Conservation (phyloP, 2,113 vertebrate genomes). For the Mesocricetus auratus region DNA sequence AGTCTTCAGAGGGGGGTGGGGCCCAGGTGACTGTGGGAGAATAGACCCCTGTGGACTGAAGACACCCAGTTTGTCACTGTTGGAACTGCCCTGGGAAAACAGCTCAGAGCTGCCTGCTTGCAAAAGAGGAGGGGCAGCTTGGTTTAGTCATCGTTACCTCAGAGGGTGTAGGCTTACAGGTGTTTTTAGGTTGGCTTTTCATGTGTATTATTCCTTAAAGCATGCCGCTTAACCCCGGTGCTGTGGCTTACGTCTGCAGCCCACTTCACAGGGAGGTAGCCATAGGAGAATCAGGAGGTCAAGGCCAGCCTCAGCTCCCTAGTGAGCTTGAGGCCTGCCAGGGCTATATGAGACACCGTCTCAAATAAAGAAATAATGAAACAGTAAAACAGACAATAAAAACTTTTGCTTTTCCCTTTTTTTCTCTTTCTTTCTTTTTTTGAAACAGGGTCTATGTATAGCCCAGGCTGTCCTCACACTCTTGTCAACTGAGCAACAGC, state of each 20-base stretch:
- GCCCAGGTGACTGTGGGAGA: neutral
- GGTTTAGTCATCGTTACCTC: neutral
- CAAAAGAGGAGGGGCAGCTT: neutral
- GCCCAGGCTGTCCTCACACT: neutral
- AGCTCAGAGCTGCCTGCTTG: neutral
- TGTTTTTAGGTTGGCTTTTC: neutral
- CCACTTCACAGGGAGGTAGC: neutral
- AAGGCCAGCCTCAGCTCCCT: neutral
- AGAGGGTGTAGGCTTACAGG: neutral
- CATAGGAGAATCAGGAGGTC: neutral
- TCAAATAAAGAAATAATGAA: neutral
- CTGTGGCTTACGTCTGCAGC: neutral
- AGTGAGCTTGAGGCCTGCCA: neutral
- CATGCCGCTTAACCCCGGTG: neutral
- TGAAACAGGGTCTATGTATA: neutral
- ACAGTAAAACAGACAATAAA: neutral
- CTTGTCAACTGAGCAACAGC: neutral
- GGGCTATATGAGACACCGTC: neutral
- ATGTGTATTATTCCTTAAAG: neutral
- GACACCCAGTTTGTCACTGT: neutral
- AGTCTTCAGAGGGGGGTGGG: neutral
- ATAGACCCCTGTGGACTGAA: neutral
- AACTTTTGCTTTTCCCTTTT: neutral
- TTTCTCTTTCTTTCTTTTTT: neutral
- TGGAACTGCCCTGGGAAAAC: neutral